Percentiles rank a stretch among this genome's conserved stretches.
These are phyloP conservation scores for Agonopterix heracliana DNA, from an alignment of 2,888 invertebrate species.

Conservation along the genomic window DNA sequence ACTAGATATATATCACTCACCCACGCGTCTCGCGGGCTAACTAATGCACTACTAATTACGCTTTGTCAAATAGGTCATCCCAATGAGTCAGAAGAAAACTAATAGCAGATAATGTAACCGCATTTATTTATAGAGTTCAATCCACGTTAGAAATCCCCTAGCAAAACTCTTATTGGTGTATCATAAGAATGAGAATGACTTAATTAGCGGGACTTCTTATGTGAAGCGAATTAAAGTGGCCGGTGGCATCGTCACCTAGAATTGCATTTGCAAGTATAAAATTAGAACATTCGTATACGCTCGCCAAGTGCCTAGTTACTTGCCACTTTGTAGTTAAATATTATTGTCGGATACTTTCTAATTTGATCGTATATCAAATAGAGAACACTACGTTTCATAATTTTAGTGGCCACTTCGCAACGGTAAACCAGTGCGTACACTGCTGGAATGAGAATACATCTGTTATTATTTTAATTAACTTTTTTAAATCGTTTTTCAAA, in stretches of 20 bases:
- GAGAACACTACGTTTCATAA: too few species aligned
- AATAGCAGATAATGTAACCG: constrained; percentile 40
- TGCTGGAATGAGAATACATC: too few species aligned
- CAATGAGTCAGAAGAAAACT: constrained; percentile 35
- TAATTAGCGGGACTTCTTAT: too few species aligned
- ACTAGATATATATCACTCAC: neutral
- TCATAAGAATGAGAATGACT: too few species aligned
- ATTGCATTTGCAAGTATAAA: constrained; percentile 47
- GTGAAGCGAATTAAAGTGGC: neutral
- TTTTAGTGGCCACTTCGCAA: too few species aligned
- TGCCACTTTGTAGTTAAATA: constrained; percentile 8
- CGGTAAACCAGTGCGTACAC: too few species aligned
- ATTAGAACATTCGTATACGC: constrained; percentile 16
- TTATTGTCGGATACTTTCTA: constrained; percentile 30
- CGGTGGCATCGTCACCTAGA: constrained; percentile 39
- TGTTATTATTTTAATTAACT: too few species aligned
- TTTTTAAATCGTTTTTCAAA: too few species aligned
- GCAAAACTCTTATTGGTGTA: too few species aligned
- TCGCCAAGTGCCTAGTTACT: constrained; percentile 11
- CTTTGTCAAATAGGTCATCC: constrained; percentile 16
- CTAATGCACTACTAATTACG: constrained; percentile 4
- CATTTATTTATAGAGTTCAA: constrained; percentile 34
- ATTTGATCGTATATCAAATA: constrained; percentile 18
- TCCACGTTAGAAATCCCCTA: constrained; percentile 5
- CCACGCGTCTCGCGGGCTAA: constrained; percentile 3